Evolutionary conservation across 2,888 invertebrate genomes (phyloP), one percentile per base, ranked within the genome.

Genomic region (Plagodis pulveraria): DNA sequence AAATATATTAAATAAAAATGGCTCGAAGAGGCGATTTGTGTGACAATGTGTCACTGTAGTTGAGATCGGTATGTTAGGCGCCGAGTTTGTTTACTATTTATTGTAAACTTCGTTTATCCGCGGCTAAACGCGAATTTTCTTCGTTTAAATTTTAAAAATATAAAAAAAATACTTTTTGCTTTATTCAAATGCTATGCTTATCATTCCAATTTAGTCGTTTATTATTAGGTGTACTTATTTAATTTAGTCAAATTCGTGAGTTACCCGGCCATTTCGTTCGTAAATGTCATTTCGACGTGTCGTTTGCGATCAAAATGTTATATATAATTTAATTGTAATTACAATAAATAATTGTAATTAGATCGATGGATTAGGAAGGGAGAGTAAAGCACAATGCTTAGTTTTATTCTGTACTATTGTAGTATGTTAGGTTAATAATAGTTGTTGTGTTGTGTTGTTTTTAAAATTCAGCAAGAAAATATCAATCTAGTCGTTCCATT

Each of bases 391-490:
- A 91, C 91, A 91, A 91, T 86, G 86, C 83, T 81, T 78, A 80
- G 80, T 71, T 59, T 71, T 80, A 79, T 68, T 76, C 80, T 78
- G 78, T 71, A 76, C 50, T 71, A 70, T 79, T 78, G 79, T 83
- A 76, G 78, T 71, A 77, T 84, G 73, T 83, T 90, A 89, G 87
- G 83, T 89, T 87, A 70, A 77, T 65, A 71, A 77, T 89, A 83
- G 84, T 86, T 88, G 90, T 91, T 91, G 89, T 91, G 79, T 84
- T 84, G 87, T 87, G 83, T 89, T 87, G 84, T 90, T 83, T 84
- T 83, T 78, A 10, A 10, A 73, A 78, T 73, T 84, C 80, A 74
- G 74, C 80, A 80, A 83, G 69, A 77, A 76, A 77, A 77, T 81
- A 77, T 76, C 83, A 82, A 84, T 78, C 80, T 85, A 86, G 83